A percentile compares a stretch with the other conserved stretches of the same genome.
phyloP scores from a whole-genome alignment of 1,140 invertebrate genomes.

The Drosophila chauvacae region DNA sequence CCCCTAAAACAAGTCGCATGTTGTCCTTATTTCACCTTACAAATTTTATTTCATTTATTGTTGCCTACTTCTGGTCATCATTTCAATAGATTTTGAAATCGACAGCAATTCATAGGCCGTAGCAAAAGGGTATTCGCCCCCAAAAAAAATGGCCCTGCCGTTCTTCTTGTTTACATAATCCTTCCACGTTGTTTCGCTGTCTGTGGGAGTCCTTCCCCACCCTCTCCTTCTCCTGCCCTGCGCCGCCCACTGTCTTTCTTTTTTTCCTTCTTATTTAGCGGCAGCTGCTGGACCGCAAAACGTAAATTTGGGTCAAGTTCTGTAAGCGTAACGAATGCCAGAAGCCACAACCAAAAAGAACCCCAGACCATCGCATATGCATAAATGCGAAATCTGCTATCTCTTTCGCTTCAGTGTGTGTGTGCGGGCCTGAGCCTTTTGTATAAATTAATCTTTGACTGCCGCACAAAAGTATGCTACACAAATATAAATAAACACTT shows the following conservation, averaged over 20 bases:
- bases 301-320: conserved; percentile 80
- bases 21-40: background rate
- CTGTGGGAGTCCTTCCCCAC: conserved; percentile 7
- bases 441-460: conserved; percentile 51
- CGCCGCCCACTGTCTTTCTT: background rate
- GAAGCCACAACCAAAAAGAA: conserved; percentile 1
- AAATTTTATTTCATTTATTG: background rate
- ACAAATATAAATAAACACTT: conserved; percentile 62
- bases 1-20: background rate
- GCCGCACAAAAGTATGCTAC: conserved; percentile 59
- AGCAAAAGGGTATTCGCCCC: background rate
- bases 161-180: conserved; percentile 76
- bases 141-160: background rate
- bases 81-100: background rate
- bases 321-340: conserved; percentile 59
- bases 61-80: background rate
- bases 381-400: conserved; percentile 23
- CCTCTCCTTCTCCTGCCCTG: conserved; percentile 4
- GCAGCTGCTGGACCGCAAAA: conserved; percentile 71
- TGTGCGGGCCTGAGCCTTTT: conserved; percentile 21
- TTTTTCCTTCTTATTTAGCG: conserved; percentile 20
- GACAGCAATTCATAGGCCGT: background rate
- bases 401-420: conserved; percentile 12
- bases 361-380: conserved; percentile 27
- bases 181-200: conserved; percentile 70